These are phyloP conservation scores for Eospalax fontanierii DNA, from an alignment of 2,797 vertebrate genomes.

Conservation along the genomic window DNA sequence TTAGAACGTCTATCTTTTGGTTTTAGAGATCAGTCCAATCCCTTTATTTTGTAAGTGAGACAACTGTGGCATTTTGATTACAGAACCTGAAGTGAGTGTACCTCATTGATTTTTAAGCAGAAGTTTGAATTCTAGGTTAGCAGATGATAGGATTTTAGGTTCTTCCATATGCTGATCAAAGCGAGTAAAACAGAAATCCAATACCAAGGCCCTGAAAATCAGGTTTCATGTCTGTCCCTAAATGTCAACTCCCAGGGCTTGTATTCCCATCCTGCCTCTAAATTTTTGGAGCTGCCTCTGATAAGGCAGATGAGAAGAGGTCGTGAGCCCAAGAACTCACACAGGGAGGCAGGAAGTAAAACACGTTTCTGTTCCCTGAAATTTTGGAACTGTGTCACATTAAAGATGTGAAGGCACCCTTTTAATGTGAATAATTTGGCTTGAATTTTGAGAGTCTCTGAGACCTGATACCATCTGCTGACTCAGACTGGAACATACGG, in stretches of 20 bases:
- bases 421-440: not conserved
- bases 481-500: not conserved
- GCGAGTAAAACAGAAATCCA: not conserved
- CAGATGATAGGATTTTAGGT: not conserved
- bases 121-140: not conserved
- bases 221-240: not conserved
- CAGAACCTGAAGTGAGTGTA: not conserved
- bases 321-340: not conserved
- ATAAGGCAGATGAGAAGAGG: not conserved
- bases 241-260: not conserved
- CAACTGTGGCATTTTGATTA: not conserved
- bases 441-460: constrained; percentile 32
- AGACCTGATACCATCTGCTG: not conserved
- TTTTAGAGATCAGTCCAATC: not conserved
- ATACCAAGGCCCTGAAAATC: not conserved
- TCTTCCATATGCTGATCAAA: not conserved
- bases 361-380: not conserved
- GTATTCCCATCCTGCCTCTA: not conserved
- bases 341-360: not conserved
- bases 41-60: constrained; percentile 29
- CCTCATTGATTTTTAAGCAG: not conserved
- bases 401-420: not conserved
- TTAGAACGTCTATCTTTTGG: constrained; percentile 8
- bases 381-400: not conserved
- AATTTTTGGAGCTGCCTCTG: not conserved